phyloP scores from a whole-genome alignment of 1,140 invertebrate species.

The Sogatella furcifera region DNA sequence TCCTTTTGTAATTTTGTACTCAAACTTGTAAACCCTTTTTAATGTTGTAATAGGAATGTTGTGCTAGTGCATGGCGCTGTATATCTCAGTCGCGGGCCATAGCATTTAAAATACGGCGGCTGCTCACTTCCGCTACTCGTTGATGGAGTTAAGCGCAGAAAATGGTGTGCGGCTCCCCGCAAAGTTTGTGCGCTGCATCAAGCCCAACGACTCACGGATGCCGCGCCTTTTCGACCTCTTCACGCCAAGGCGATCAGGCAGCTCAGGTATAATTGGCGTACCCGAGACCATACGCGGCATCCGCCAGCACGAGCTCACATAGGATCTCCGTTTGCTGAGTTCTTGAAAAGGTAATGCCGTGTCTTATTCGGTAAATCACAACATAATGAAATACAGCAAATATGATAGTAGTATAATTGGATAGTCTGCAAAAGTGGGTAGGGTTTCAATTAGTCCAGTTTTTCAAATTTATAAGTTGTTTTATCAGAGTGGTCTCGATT shows the following conservation, averaged over 20 bases:
- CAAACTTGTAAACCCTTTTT: no score
- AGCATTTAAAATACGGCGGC: constrained; percentile 76
- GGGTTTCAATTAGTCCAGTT: no score
- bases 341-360: constrained; percentile 58
- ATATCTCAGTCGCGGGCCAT: constrained; percentile 72
- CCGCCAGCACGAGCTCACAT: constrained; percentile 65
- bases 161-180: constrained; percentile 66
- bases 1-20: no score
- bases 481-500: no score
- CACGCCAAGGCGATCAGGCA: constrained; percentile 62
- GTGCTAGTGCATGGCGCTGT: constrained; percentile 43
- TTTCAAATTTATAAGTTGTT: no score
- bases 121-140: constrained; percentile 72
- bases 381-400: no score
- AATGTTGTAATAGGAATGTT: constrained; percentile 35
- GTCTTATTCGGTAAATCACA: no score
- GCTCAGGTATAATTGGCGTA: constrained; percentile 66
- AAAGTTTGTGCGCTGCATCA: constrained; percentile 77
- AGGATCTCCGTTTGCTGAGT: constrained; percentile 66
- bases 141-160: constrained; percentile 76
- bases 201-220: constrained; percentile 63
- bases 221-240: constrained; percentile 57
- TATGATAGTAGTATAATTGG: no score
- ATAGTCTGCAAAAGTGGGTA: no score
- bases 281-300: constrained; percentile 74